Conservation (phyloP, 2,888 invertebrate genomes). For the Mythimna loreyi region DNA sequence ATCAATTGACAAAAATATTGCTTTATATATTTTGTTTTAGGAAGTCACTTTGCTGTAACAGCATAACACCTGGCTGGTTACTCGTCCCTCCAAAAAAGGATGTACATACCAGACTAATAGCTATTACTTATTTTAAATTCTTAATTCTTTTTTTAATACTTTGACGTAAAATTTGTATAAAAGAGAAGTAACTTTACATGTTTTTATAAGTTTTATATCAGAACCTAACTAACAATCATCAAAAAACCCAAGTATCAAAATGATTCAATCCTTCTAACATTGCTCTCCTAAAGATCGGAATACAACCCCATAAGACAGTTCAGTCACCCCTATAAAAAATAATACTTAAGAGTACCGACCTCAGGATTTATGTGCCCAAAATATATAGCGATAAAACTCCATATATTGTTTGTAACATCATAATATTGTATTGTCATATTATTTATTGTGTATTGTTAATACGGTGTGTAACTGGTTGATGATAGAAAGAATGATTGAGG, state of each 20-base stretch:
- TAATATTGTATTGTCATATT: conserved; percentile 86
- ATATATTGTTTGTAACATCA: conserved; percentile 80
- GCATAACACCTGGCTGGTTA: too few relatives aligned
- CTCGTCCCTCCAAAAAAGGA: too few relatives aligned
- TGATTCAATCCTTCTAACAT: conserved; percentile 35
- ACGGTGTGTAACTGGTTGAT: conserved; percentile 32
- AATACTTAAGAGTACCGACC: conserved; percentile 68
- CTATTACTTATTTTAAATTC: too few relatives aligned
- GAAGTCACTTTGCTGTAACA: too few relatives aligned
- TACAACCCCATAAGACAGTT: conserved; percentile 58
- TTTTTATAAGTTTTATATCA: too few relatives aligned
- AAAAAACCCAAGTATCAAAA: conserved; percentile 69
- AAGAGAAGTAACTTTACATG: too few relatives aligned
- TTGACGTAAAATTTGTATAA: too few relatives aligned
- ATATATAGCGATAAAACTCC: conserved; percentile 81
- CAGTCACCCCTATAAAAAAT: conserved; percentile 82
- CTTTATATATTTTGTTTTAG: too few relatives aligned
- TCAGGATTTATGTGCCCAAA: conserved; percentile 85
- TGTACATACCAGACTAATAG: too few relatives aligned
- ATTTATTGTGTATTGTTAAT: conserved; percentile 79
- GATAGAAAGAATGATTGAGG: neutral
- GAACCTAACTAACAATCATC: neutral
- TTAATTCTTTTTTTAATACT: too few relatives aligned
- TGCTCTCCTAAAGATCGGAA: conserved; percentile 22
- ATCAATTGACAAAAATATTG: too few relatives aligned